Base-by-base conservation (phyloP, 2,797 vertebrate species). In the Glyptemys insculpta region DNA sequence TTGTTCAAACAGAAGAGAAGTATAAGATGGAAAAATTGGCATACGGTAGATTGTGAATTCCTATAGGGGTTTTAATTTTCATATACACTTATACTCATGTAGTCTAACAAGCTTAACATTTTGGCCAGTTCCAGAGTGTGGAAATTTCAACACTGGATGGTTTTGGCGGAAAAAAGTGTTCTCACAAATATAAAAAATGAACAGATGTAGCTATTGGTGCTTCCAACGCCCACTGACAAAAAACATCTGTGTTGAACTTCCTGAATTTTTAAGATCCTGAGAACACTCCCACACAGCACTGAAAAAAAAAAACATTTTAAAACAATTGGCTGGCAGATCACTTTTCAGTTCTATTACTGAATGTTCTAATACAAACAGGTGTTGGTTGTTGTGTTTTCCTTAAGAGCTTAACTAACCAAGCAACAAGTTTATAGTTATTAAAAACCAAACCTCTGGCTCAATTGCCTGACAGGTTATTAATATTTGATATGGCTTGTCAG, bases 161-260 rank as follows among this genome's bases (percentile, higher is more conserved):
- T 31, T 98, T 94, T 96, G 95, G 94, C 94, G 96, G 15, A 86
- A 97, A 96, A 96, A 97, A 96, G 97, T 95, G 96, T 94, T 98
- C 98, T 98, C 97, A 96, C 97, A 98, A 98, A 97, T 98, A 97
- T 62, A 93, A 97, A 96, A 96, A 96, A 94, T 94, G 96, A 97
- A 92, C 97, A 98, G 98, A 98, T 98, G 97, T 95, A 94, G 95
- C 95, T 96, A 98, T 97, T 94, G 94, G 97, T 98, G 97, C 93
- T 97, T 97, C 97, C 97, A 98, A 76, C 25, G 95, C 98, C 98
- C 98, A 96, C 97, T 98, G 98, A 98, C 98, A 97, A 92, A 98
- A 98, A 98, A 98, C 98, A 98, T 98, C 98, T 98, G 98, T 91
- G 96, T 62, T 94, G 88, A 94, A 96, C 97, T 98, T 98, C 98